These are phyloP conservation scores for Trichonephila clavipes DNA, from an alignment of 1,140 invertebrate species.

Conservation along the genomic window DNA sequence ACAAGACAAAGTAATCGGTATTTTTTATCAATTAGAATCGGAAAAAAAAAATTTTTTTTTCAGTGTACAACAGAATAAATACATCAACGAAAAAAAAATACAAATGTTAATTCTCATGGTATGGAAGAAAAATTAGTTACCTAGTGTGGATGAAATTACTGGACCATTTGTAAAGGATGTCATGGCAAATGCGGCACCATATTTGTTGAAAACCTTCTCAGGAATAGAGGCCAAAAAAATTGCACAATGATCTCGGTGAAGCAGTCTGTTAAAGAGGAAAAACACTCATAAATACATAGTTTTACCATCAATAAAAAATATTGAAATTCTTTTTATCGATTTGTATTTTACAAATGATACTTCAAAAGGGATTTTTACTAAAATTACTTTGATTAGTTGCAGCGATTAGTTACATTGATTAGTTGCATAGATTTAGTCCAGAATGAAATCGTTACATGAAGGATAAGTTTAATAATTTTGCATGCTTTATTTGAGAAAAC, in stretches of 20 bases:
- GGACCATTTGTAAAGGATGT: constrained; percentile 74
- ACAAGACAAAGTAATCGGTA: too few relatives aligned
- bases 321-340: too few relatives aligned
- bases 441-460: too few relatives aligned
- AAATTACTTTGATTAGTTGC: too few relatives aligned
- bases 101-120: not conserved
- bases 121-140: constrained; percentile 1
- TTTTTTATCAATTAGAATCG: not conserved
- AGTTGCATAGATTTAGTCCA: too few relatives aligned
- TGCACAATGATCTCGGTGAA: not conserved
- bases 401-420: too few relatives aligned
- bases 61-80: too few relatives aligned
- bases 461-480: too few relatives aligned
- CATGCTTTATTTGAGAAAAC: too few relatives aligned
- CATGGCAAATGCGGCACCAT: constrained; percentile 70
- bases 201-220: constrained; percentile 47
- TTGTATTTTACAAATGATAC: too few relatives aligned
- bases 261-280: constrained; percentile 24
- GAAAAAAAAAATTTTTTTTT: not conserved
- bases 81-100: too few relatives aligned
- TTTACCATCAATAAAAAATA: not conserved
- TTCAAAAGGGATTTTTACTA: too few relatives aligned
- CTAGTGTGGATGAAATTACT: constrained; percentile 73
- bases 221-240: constrained; percentile 34
- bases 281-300: not conserved